Percentiles rank a stretch among this genome's conserved stretches.
These are phyloP conservation scores for Euleptes europaea DNA, from an alignment of 2,113 vertebrate genomes.

Conservation along the genomic window DNA sequence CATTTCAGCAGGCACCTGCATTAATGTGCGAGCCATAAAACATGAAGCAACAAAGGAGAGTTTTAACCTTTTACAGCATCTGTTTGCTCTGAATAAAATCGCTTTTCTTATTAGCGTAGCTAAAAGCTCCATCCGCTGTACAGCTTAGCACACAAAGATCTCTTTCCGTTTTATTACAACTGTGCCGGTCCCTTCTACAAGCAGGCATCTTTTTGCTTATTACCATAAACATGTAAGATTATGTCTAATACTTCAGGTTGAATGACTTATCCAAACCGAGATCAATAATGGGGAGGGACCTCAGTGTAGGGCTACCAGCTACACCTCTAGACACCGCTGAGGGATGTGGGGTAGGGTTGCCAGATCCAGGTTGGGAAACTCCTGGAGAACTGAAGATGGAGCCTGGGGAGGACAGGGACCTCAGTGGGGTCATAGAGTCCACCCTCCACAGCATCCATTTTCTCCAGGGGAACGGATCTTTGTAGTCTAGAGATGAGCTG, in stretches of 20 bases:
- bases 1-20: neutral
- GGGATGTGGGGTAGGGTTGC: too few species aligned
- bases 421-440: too few species aligned
- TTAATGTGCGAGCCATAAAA: neutral
- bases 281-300: neutral
- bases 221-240: neutral
- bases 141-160: neutral
- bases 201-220: neutral
- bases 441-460: too few species aligned
- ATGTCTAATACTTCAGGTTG: neutral
- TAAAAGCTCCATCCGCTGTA: neutral
- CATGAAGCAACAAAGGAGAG: neutral
- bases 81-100: slow-evolving; percentile 4
- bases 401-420: too few species aligned
- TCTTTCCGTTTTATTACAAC: neutral
- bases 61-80: slow-evolving; percentile 12
- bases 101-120: neutral
- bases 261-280: neutral
- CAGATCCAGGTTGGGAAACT: too few species aligned
- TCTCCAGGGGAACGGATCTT: too few species aligned
- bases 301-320: too few species aligned
- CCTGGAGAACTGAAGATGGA: too few species aligned
- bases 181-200: neutral
- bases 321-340: too few species aligned
- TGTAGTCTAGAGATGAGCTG: too few species aligned